Evolutionary conservation across 2,888 invertebrate genomes (phyloP).

Genomic region (Drepana falcataria): DNA sequence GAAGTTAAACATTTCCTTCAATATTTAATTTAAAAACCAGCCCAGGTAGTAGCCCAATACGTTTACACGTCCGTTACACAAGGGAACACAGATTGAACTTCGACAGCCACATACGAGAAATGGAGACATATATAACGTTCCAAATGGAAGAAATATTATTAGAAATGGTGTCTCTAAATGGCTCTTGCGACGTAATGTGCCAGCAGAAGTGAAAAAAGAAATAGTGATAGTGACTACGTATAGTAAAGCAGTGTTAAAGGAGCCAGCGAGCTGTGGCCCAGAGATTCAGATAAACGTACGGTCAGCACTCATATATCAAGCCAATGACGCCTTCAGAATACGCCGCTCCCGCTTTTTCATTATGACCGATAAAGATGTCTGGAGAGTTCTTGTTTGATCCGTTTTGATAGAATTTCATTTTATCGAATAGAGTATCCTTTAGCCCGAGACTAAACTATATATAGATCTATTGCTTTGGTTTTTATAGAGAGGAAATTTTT

Average conservation of each 20-base stretch:
- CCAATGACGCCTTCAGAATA: constrained; percentile 53
- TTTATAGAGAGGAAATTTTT: too few species aligned
- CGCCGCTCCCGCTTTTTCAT: constrained; percentile 40
- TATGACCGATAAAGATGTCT: constrained; percentile 49
- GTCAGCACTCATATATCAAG: constrained; percentile 65
- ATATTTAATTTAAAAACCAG: too few species aligned
- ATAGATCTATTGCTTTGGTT: too few species aligned
- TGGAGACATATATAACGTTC: constrained; percentile 52
- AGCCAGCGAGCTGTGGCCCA: constrained; percentile 48
- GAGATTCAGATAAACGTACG: constrained; percentile 66
- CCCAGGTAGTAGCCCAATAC: too few species aligned
- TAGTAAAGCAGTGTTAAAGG: constrained; percentile 44
- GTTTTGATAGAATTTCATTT: too few species aligned
- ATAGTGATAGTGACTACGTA: constrained; percentile 46
- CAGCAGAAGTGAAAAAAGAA: constrained; percentile 52
- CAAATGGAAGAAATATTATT: constrained; percentile 60
- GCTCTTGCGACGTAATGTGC: constrained; percentile 54
- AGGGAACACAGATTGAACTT: neutral
- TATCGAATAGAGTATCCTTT: too few species aligned
- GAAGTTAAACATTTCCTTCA: too few species aligned
- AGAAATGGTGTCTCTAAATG: constrained; percentile 48
- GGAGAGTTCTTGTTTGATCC: constrained; percentile 35
- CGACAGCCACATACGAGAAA: constrained; percentile 10
- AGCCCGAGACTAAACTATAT: too few species aligned
- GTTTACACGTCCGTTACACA: neutral